These are phyloP conservation scores for Eupristina koningsbergeri DNA, from an alignment of 1,140 invertebrate species.

Conservation along the genomic window DNA sequence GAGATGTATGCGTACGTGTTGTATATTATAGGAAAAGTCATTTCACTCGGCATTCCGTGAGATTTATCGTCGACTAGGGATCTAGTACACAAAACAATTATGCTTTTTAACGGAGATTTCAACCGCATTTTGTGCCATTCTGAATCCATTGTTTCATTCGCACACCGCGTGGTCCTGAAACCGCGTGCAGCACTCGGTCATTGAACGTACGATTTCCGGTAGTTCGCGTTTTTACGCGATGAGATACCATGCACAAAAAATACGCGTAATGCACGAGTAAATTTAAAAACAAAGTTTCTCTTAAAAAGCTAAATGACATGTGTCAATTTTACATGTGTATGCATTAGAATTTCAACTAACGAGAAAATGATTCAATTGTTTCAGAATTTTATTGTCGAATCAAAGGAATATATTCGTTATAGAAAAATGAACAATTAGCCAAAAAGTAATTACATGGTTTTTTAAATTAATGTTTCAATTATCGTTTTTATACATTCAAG, in stretches of 20 bases:
- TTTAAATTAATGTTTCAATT: too few species aligned
- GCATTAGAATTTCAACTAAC: neutral
- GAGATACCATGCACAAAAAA: neutral
- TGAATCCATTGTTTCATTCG: conserved; percentile 7
- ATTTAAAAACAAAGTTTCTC: neutral
- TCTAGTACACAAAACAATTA: conserved; percentile 50
- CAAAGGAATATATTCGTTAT: too few species aligned
- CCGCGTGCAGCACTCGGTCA: neutral
- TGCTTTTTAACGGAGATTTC: conserved; percentile 52
- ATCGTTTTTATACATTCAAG: too few species aligned
- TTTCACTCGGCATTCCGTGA: conserved; percentile 30
- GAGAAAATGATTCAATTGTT: neutral
- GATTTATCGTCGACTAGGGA: conserved; percentile 44
- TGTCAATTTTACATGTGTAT: neutral
- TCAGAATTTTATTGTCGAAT: too few species aligned
- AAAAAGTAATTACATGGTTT: too few species aligned
- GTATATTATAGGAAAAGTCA: conserved; percentile 49
- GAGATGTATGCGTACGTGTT: conserved; percentile 20
- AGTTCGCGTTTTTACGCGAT: neutral
- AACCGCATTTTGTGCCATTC: conserved; percentile 23
- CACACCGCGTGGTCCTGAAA: neutral
- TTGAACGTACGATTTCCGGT: neutral
- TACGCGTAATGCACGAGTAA: neutral
- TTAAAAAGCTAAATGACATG: neutral
- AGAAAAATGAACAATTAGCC: too few species aligned